These are phyloP conservation scores for Cyanistes caeruleus DNA, from an alignment of 2,113 vertebrate species.

Conservation along the genomic window DNA sequence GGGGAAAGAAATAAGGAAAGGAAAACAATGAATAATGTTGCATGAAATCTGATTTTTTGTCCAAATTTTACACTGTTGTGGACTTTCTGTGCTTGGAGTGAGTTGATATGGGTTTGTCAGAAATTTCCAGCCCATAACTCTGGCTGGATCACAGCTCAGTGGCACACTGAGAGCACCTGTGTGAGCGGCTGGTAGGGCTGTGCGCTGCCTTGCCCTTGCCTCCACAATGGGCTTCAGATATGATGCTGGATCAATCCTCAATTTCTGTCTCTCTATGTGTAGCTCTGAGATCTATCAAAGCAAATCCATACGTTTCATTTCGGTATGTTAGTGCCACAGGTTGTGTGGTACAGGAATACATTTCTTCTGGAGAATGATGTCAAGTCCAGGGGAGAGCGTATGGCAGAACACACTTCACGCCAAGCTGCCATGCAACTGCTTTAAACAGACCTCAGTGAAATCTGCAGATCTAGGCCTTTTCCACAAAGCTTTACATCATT, in stretches of 20 bases:
- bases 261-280: neutral
- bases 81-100: neutral
- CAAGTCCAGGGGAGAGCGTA: neutral
- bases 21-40: neutral
- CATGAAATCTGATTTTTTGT: neutral
- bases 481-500: neutral
- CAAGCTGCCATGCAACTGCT: neutral
- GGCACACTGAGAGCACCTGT: fast-evolving
- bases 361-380: neutral
- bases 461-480: neutral
- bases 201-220: neutral
- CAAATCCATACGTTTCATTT: neutral
- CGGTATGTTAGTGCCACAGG: fast-evolving
- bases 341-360: neutral
- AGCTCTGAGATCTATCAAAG: neutral
- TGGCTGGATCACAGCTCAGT: neutral
- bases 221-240: fast-evolving
- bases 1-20: neutral
- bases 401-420: neutral
- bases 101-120: neutral
- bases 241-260: neutral
- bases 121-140: neutral
- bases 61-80: neutral
- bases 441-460: neutral
- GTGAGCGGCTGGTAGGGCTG: fast-evolving